A percentile compares a stretch with the other conserved stretches of the same genome.
Conservation (phyloP, 2,888 invertebrate species). For the Arctia plantaginis region DNA sequence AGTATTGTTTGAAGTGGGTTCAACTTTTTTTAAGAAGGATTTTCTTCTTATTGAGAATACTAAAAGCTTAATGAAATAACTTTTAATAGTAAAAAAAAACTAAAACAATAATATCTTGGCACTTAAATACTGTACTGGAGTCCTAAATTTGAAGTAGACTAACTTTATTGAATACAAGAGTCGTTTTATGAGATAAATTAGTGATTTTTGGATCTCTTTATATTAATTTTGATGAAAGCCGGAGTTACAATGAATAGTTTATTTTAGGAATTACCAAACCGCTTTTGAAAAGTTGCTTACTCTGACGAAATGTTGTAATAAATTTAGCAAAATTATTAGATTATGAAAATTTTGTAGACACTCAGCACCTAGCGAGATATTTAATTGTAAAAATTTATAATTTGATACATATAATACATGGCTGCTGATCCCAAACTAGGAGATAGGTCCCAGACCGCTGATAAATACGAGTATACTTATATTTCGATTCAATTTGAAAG, state of each 20-base stretch:
- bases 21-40: no score
- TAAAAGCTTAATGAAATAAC: not conserved
- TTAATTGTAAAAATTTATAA: not conserved
- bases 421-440: no score
- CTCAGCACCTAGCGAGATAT: not conserved
- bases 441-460: no score
- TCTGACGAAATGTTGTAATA: no score
- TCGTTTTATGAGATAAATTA: not conserved
- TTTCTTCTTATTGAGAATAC: no score
- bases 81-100: not conserved
- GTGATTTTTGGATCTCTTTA: not conserved
- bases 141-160: not conserved
- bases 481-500: no score
- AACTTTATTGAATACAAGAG: not conserved
- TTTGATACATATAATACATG: no score
- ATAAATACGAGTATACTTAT: no score
- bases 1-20: no score
- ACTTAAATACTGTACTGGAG: not conserved
- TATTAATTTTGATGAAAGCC: not conserved
- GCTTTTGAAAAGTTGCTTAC: not conserved
- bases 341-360: not conserved
- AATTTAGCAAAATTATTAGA: not conserved
- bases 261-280: not conserved
- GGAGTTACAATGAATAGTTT: not conserved
- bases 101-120: not conserved